These are phyloP conservation scores for Chionoecetes opilio DNA, from an alignment of 1,140 invertebrate genomes.

Conservation along the genomic window DNA sequence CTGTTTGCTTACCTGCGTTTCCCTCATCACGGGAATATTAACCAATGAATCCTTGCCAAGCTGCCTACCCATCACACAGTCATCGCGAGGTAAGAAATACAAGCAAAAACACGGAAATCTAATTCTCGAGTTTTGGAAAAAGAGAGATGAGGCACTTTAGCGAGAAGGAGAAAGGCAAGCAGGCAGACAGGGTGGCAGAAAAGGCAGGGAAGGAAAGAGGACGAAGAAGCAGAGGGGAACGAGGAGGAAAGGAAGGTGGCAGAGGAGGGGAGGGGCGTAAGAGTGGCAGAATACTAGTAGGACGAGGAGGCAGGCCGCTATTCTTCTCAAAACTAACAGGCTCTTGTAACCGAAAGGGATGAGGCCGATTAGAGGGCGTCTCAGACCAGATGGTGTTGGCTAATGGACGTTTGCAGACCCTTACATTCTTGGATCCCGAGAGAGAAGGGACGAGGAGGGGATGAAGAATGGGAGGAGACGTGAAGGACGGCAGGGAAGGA, in stretches of 20 bases:
- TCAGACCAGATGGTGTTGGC: conserved; percentile 25
- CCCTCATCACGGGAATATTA: not conserved
- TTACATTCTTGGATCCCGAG: not conserved
- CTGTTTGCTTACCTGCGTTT: not conserved
- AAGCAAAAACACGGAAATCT: conserved; percentile 16
- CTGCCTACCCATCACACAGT: not conserved
- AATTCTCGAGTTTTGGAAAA: not conserved
- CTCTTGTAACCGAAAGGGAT: conserved; percentile 14
- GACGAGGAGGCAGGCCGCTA: not conserved
- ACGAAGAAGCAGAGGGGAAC: not conserved
- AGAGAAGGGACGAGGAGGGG: not conserved
- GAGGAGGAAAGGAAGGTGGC: not conserved
- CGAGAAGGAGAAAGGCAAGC: not conserved
- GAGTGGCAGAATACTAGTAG: not conserved
- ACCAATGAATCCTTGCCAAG: conserved; percentile 5
- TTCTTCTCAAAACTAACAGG: conserved; percentile 30
- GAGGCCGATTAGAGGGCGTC: conserved; percentile 14
- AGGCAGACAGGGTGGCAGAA: not conserved
- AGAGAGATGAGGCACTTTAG: conserved; percentile 14
- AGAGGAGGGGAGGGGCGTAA: not conserved
- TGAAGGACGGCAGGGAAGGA: not conserved
- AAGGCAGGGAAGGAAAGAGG: not conserved
- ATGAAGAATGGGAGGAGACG: not conserved
- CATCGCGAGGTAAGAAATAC: not conserved
- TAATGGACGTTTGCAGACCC: conserved; percentile 27